phyloP scores from a whole-genome alignment of 2,888 invertebrate genomes.

The Monoplex corrugatus region DNA sequence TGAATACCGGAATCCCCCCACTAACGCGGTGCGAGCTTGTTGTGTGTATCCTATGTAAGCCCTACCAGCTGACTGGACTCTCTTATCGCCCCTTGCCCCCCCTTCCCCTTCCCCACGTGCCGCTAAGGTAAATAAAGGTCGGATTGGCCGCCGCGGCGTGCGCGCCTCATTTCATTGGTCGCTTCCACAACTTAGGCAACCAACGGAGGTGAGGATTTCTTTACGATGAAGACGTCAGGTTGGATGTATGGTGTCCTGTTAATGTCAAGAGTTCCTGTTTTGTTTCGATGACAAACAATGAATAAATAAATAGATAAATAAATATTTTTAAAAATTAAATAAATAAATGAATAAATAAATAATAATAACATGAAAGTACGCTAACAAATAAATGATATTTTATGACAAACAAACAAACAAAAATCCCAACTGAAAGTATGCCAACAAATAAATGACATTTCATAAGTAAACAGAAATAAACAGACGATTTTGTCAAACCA shows the following conservation, averaged over 20 bases:
- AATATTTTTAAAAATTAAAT: neutral
- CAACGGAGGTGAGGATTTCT: neutral
- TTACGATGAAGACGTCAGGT: neutral
- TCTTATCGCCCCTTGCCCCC: too few relatives aligned
- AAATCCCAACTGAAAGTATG: too few relatives aligned
- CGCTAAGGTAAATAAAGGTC: slow-evolving; percentile 2
- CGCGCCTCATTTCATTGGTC: slow-evolving; percentile 17
- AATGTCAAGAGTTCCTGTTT: neutral
- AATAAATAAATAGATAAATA: neutral
- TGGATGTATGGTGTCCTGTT: neutral
- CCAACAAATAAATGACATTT: too few relatives aligned
- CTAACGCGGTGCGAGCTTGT: too few relatives aligned
- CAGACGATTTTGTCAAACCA: too few relatives aligned
- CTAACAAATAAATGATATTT: too few relatives aligned
- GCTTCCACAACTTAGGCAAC: neutral
- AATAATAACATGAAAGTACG: neutral
- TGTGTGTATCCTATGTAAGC: too few relatives aligned
- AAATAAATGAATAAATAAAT: neutral
- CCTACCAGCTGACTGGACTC: too few relatives aligned
- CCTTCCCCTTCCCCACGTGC: neutral
- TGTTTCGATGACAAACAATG: neutral
- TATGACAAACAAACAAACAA: too few relatives aligned
- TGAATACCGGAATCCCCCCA: too few relatives aligned
- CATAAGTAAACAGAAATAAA: too few relatives aligned
- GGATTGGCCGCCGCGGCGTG: slow-evolving; percentile 9